Conservation (phyloP, 2,113 vertebrate genomes). For the Gallinago paraguaiae region DNA sequence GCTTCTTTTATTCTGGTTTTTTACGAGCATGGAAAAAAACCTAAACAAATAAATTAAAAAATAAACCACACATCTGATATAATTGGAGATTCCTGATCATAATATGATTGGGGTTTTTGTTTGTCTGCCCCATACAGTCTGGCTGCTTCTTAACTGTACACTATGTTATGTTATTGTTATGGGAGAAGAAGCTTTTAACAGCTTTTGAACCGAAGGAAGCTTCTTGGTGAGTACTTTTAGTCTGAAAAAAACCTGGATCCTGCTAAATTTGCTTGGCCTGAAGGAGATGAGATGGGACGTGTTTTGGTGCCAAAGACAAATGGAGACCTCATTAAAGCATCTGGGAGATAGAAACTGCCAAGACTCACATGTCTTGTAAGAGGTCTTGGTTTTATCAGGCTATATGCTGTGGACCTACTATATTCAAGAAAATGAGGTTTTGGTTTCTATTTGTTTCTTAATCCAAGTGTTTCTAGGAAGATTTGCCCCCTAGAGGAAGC, state of each 20-base stretch:
- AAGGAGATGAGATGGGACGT: not conserved
- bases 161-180: not conserved
- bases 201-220: not conserved
- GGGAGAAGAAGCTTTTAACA: not conserved
- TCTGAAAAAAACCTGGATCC: not conserved
- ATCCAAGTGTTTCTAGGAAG: not conserved
- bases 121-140: not conserved
- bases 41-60: not conserved
- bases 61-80: not conserved
- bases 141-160: not conserved
- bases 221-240: not conserved
- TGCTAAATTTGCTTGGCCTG: not conserved
- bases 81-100: not conserved
- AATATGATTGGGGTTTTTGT: not conserved
- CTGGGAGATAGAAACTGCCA: not conserved
- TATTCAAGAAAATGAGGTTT: not conserved
- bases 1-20: not conserved
- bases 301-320: not conserved
- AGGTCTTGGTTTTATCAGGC: not conserved
- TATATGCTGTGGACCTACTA: not conserved
- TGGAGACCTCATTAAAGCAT: not conserved
- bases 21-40: not conserved
- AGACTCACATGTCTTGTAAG: not conserved
- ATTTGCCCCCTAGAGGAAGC: not conserved
- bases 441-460: not conserved